These are phyloP conservation scores for Triplophysa rosa DNA, from an alignment of 2,113 vertebrate species.

Conservation along the genomic window DNA sequence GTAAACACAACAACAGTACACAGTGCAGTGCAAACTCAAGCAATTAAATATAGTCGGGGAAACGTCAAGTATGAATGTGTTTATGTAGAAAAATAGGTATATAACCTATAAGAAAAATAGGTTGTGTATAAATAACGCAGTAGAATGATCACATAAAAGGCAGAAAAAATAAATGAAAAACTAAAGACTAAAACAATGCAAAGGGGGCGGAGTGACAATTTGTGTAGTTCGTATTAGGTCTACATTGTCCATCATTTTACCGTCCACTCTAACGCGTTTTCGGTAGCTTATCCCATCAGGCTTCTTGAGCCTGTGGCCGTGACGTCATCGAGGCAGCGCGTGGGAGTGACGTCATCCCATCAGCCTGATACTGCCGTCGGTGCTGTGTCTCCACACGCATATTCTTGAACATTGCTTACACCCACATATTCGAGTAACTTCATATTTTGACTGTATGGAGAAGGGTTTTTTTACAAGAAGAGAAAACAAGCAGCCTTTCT, in stretches of 20 bases:
- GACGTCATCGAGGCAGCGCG: slow-evolving; percentile 16
- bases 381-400: slow-evolving; percentile 59
- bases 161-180: not conserved
- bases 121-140: too few species aligned
- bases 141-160: not conserved
- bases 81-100: too few species aligned
- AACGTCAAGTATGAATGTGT: too few species aligned
- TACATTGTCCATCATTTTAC: not conserved
- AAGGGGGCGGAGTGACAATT: not conserved
- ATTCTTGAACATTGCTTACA: slow-evolving; percentile 61
- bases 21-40: too few species aligned
- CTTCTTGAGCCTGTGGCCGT: not conserved
- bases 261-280: not conserved
- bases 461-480: slow-evolving; percentile 55
- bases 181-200: not conserved
- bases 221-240: not conserved
- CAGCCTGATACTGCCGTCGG: slow-evolving; percentile 13
- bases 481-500: slow-evolving; percentile 46
- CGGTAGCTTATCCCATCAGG: not conserved
- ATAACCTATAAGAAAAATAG: too few species aligned
- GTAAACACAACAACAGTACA: too few species aligned
- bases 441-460: slow-evolving; percentile 69
- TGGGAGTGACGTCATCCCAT: slow-evolving; percentile 75
- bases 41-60: too few species aligned
- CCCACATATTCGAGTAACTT: slow-evolving; percentile 67